These are phyloP conservation scores for Diadema setosum DNA, from an alignment of 35 echinoderm and acorn worm genomes.

Conservation along the genomic window DNA sequence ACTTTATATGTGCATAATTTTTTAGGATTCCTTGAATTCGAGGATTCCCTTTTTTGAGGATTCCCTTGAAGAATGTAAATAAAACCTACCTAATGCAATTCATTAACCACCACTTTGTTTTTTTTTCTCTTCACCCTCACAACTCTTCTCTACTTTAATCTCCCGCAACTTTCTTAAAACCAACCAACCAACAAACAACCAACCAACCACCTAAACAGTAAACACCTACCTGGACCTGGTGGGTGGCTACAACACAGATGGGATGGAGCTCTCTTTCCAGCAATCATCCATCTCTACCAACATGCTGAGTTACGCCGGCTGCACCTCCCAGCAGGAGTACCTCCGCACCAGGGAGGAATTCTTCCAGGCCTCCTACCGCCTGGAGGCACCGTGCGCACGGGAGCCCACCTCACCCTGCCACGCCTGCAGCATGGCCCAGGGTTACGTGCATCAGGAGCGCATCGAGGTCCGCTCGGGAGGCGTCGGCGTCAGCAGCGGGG, in stretches of 20 bases:
- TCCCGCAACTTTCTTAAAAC: too few relatives aligned
- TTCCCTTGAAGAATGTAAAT: too few relatives aligned
- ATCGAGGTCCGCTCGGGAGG: neutral
- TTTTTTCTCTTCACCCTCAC: too few relatives aligned
- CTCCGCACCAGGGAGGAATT: conserved; percentile 60
- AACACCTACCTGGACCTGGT: conserved; percentile 81
- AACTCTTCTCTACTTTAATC: too few relatives aligned
- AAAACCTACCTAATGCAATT: too few relatives aligned
- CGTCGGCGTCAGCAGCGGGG: neutral
- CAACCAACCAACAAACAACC: too few relatives aligned
- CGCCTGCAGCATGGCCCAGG: neutral
- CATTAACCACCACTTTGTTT: too few relatives aligned
- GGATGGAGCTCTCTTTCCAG: neutral
- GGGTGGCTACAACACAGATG: conserved; percentile 37
- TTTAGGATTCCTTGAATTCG: too few relatives aligned
- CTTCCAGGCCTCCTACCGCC: conserved; percentile 52
- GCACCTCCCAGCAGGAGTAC: conserved; percentile 19
- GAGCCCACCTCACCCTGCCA: neutral
- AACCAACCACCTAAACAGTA: too few relatives aligned
- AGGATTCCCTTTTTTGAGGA: too few relatives aligned
- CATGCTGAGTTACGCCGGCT: neutral
- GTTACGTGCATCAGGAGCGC: neutral
- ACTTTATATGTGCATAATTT: too few relatives aligned
- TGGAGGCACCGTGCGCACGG: neutral
- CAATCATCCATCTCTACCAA: neutral